A percentile compares a stretch with the other conserved stretches of the same genome.
Conservation (phyloP, 2,113 vertebrate species). For the Erinaceus europaeus region DNA sequence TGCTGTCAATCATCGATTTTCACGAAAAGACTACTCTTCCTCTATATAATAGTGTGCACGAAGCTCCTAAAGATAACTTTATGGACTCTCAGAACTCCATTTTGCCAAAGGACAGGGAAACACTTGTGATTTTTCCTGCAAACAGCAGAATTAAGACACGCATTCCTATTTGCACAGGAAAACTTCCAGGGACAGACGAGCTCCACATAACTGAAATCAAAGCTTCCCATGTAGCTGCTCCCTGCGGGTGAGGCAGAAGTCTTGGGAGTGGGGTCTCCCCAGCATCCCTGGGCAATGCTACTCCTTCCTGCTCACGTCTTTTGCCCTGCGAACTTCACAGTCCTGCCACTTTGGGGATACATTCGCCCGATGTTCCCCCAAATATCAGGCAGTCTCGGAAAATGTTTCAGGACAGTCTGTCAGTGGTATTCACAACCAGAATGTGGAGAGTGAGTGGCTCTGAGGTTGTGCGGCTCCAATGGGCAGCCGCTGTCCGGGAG, state of each 20-base stretch:
- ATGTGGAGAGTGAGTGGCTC: no score
- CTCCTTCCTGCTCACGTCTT: no score
- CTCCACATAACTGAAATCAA: neutral
- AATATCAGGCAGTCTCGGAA: no score
- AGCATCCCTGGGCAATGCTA: neutral
- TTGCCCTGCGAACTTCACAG: no score
- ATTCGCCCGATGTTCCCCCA: no score
- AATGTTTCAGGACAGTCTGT: no score
- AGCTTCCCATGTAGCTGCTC: neutral
- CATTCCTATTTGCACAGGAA: neutral
- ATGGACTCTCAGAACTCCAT: neutral
- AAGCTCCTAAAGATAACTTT: neutral
- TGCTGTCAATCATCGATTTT: no score
- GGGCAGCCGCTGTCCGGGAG: no score
- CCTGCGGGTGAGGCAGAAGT: neutral
- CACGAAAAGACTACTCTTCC: neutral
- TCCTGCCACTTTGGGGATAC: no score
- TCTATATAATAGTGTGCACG: neutral
- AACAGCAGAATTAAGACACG: neutral
- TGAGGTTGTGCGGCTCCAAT: no score
- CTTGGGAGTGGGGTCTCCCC: neutral
- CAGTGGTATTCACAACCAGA: no score
- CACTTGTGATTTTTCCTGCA: neutral
- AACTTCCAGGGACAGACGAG: neutral
- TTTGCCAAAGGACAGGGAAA: neutral